phyloP scores from a whole-genome alignment of 2,888 invertebrate species.

The Dryococelus australis region DNA sequence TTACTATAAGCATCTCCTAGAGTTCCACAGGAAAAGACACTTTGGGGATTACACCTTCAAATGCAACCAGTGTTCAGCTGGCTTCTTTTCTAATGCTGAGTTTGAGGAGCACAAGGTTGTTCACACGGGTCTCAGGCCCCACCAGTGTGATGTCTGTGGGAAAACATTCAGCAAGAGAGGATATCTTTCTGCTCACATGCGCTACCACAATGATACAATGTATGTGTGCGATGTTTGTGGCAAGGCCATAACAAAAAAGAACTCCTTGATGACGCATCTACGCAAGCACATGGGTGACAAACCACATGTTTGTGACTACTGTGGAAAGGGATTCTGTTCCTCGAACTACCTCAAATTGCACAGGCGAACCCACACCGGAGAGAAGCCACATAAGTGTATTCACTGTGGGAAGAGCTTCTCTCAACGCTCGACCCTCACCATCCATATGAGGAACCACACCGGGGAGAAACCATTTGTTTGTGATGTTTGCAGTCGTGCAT shows the following conservation, averaged over 20 bases:
- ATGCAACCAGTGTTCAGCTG: conserved; percentile 33
- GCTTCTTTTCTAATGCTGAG: conserved; percentile 41
- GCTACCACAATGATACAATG: conserved; percentile 7
- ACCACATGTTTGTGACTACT: conserved; percentile 53
- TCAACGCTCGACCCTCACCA: conserved; percentile 54
- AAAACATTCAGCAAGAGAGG: conserved; percentile 22
- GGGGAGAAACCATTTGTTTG: conserved; percentile 69
- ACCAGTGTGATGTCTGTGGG: conserved; percentile 18
- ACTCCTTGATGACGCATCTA: conserved; percentile 43
- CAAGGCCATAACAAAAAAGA: conserved; percentile 38
- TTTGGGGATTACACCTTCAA: conserved; percentile 31
- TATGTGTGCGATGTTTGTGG: conserved; percentile 42
- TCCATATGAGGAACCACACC: conserved; percentile 68
- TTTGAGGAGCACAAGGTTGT: conserved; percentile 40
- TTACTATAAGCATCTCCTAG: conserved; percentile 11
- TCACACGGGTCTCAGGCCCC: conserved; percentile 38
- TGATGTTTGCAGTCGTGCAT: conserved; percentile 53
- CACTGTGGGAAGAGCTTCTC: conserved; percentile 26
- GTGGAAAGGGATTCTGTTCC: conserved; percentile 52
- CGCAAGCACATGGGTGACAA: conserved; percentile 44
- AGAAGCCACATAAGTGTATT: background rate
- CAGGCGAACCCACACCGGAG: background rate
- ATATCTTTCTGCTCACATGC: conserved; percentile 23
- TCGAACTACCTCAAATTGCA: conserved; percentile 10
- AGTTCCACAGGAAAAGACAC: conserved; percentile 24